Evolutionary conservation across 1,140 invertebrate genomes (phyloP), one percentile per base, ranked within the genome.

Genomic region (Papilio xuthus): DNA sequence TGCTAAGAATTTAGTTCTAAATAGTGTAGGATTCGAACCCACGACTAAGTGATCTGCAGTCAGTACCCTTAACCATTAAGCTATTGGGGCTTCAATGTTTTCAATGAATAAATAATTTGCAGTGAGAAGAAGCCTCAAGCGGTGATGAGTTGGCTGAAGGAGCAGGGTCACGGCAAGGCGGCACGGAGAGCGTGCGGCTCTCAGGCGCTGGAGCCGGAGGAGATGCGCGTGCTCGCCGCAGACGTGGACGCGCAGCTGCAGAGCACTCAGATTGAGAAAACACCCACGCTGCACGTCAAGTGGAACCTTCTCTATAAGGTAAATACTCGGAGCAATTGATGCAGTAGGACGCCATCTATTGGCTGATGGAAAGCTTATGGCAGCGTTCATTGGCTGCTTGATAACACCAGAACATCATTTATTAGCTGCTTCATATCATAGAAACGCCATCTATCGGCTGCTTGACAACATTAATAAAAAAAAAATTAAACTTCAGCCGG

Each of bases 221-320:
- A 97, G 53, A 94, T 98, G 8, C 86, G 94, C 47, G 90, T 93
- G 2, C 88, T 98, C 0, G 95, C 97, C 76, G 85, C 95, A 67
- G 92, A 94, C 3, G 86, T 97, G 0, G 95, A 96, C 9, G 82
- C 90, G 8, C 89, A 95, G 47, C 92, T 92, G 56, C 47, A 88
- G 0, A 80, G 93, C n/a, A 80, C 84, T 50, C 81, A 50, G 18
- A 84, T 23, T 50, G 89, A 4, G 94, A 92, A 73, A 96, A 96
- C 85, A 94, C 92, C 15, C 0, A 95, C 95, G 13, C 94, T 98
- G 92, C 96, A 97, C 88, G 97, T 98, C 2, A 97, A 97, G 85
- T 97, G 97, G 71, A 96, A 96, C 84, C 92, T 98, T 10, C 87
- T 99, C 0, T 97, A 96, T 87, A 96, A 96, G 92, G 96, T 96